Evolutionary conservation across 2,888 invertebrate genomes (phyloP).

Genomic region (Limnephilus rhombicus): DNA sequence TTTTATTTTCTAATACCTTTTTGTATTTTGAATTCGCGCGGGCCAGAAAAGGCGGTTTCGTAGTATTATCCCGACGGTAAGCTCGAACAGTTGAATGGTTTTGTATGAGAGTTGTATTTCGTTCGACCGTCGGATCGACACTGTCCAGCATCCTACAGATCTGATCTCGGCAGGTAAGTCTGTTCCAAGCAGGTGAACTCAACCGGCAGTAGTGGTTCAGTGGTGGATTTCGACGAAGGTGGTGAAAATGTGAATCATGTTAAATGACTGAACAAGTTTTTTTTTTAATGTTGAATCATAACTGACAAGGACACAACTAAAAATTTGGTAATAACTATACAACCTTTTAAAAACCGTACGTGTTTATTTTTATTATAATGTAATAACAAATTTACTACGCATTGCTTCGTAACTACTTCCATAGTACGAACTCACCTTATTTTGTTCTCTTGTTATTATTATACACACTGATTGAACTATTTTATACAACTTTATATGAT

Average conservation of each 20-base stretch:
- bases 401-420: too few relatives aligned
- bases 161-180: neutral
- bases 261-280: neutral
- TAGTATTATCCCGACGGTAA: neutral
- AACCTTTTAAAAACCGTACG: too few relatives aligned
- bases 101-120: neutral
- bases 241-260: neutral
- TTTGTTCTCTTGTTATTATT: too few relatives aligned
- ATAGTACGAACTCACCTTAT: too few relatives aligned
- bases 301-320: neutral
- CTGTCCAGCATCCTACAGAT: neutral
- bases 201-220: neutral
- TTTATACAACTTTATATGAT: too few relatives aligned
- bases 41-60: neutral
- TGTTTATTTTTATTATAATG: too few relatives aligned
- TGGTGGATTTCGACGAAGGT: neutral
- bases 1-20: neutral
- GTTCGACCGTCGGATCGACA: neutral
- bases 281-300: neutral
- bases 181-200: neutral
- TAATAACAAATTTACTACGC: too few relatives aligned
- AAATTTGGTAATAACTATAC: neutral
- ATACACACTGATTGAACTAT: too few relatives aligned
- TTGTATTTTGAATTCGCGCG: neutral
- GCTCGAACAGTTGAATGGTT: neutral